Percentiles rank a stretch among this genome's conserved stretches.
phyloP scores from a whole-genome alignment of 2,797 vertebrate species.

The Argentina silus region DNA sequence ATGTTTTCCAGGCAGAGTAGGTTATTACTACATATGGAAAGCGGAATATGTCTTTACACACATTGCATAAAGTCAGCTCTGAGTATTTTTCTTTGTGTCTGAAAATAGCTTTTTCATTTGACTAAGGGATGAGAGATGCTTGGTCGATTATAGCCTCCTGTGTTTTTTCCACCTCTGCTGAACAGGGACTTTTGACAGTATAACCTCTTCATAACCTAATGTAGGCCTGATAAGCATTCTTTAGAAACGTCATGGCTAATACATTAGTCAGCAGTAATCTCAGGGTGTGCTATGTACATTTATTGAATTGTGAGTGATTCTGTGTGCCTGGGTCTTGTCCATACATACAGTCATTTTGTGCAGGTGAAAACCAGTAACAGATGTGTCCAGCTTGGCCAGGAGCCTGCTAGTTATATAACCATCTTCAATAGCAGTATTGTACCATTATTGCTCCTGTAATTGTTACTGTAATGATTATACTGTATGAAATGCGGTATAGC shows the following conservation, averaged over 20 bases:
- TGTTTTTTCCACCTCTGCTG: background rate
- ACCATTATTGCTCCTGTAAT: conserved; percentile 46
- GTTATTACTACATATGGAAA: background rate
- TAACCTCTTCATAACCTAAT: background rate
- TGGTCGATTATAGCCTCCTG: conserved; percentile 14
- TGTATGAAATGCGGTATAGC: conserved; percentile 49
- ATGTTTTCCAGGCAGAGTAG: background rate
- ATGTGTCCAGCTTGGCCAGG: conserved; percentile 53
- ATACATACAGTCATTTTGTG: conserved; percentile 37
- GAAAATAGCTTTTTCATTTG: conserved; percentile 18
- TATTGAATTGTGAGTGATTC: conserved; percentile 2
- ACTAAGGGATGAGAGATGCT: conserved; percentile 30
- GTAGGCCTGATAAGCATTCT: no score
- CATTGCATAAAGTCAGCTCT: background rate
- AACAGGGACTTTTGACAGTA: background rate
- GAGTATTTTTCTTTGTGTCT: no score
- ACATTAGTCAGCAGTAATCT: background rate
- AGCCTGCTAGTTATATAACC: conserved; percentile 51
- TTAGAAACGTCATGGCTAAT: no score
- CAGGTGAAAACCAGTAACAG: conserved; percentile 59
- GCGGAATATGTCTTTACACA: background rate
- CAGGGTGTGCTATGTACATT: background rate
- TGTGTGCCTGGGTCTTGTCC: background rate
- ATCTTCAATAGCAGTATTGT: conserved; percentile 58
- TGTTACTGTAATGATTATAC: conserved; percentile 48